phyloP scores from a whole-genome alignment of 2,888 invertebrate species.

The Troglohyphantes excavatus region DNA sequence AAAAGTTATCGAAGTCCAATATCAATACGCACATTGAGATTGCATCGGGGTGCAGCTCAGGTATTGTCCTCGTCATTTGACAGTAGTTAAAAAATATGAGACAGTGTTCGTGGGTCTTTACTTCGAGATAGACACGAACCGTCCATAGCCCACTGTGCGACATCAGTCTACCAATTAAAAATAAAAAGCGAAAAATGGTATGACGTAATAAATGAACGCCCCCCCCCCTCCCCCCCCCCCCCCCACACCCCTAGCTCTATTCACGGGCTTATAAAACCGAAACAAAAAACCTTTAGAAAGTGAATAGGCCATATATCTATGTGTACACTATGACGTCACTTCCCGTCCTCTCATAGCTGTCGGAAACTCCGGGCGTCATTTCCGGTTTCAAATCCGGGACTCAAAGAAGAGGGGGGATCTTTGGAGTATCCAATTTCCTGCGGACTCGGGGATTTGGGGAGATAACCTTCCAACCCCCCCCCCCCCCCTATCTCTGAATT shows the following conservation, averaged over 20 bases:
- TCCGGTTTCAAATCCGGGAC: constrained; percentile 55
- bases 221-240: no score
- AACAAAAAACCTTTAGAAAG: neutral
- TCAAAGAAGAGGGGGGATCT: constrained; percentile 18
- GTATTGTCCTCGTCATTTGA: no score
- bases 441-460: constrained; percentile 46
- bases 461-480: neutral
- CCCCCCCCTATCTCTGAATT: neutral
- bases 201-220: no score
- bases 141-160: no score
- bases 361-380: constrained; percentile 69
- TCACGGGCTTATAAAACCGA: neutral
- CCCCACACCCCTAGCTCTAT: neutral
- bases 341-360: constrained; percentile 46
- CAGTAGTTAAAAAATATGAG: no score
- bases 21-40: no score
- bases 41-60: no score
- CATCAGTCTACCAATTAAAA: no score
- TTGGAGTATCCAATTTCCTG: constrained; percentile 73
- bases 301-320: neutral
- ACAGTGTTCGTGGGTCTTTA: no score
- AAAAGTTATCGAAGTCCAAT: no score
- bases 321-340: constrained; percentile 56
- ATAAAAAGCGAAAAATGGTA: no score
- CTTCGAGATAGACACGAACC: no score